Percentiles rank a stretch among this genome's conserved stretches.
Evolutionary conservation across 1,140 invertebrate genomes (phyloP).

Genomic region (Macrotrachela quadricornifera): DNA sequence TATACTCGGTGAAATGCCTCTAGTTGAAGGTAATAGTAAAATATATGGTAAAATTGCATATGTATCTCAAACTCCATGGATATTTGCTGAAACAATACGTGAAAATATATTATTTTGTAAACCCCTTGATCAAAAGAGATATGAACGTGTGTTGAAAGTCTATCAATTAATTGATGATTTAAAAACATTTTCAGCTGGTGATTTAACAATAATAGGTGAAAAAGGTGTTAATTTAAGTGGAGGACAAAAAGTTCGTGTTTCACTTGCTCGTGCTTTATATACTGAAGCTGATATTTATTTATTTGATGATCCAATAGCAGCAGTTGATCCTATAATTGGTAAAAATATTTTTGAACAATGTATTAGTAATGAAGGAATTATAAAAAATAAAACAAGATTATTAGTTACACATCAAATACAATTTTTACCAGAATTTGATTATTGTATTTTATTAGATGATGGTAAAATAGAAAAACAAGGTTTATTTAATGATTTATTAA

Average conservation of each 20-base stretch:
- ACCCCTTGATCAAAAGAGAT: conserved; percentile 49
- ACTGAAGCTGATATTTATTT: conserved; percentile 55
- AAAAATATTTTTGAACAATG: conserved; percentile 60
- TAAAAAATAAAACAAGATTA: conserved; percentile 55
- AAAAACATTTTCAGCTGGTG: conserved; percentile 36
- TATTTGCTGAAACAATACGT: conserved; percentile 61
- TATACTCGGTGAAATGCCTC: conserved; percentile 35
- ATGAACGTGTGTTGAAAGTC: conserved; percentile 46
- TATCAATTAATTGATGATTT: conserved; percentile 60
- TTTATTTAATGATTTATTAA: too few species aligned
- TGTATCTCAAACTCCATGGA: conserved; percentile 70
- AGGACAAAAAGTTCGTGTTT: conserved; percentile 66
- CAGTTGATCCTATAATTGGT: conserved; percentile 69
- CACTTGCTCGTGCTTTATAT: conserved; percentile 59
- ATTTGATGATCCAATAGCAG: conserved; percentile 73
- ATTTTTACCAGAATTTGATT: conserved; percentile 50
- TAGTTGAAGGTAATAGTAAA: too few species aligned
- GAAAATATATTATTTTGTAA: conserved; percentile 82
- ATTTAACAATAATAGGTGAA: conserved; percentile 57
- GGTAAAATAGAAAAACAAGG: conserved; percentile 47
- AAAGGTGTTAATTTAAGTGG: conserved; percentile 42
- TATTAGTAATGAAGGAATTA: conserved; percentile 45
- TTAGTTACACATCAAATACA: conserved; percentile 63
- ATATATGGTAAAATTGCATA: conserved; percentile 38
- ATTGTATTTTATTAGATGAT: conserved; percentile 47